Base-by-base conservation (phyloP, 2,888 invertebrate species). In the Sericinus montela region DNA sequence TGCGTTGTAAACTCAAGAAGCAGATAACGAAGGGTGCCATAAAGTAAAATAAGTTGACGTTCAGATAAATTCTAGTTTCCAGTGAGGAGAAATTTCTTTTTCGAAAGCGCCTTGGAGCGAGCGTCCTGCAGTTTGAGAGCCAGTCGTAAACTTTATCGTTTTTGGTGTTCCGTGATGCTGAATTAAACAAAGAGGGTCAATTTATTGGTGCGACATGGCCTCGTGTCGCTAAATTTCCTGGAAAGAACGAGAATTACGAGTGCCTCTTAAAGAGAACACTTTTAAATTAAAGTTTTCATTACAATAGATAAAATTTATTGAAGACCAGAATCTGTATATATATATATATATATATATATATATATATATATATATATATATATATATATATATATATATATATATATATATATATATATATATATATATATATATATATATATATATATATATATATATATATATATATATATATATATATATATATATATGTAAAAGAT, bases 91-190 rank as follows among this genome's bases (percentile, higher is more conserved):
- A 76, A 76, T 76, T 74, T 78, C 69, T 73, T 72, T 79, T 80
- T 79, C 69, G 76, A 81, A 80, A 82, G 81, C 69, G 71, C 64
- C 63, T 63, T 65, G 75, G 72, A 70, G 72, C 74, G 74, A 67
- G 71, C 76, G 76, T 77, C 78, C 76, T 78, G 78, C 73, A 72
- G 72, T 80, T 76, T 74, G 73, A 72, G 70, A 69, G 71, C 67
- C 71, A 65, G 71, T 80, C 83, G 78, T 81, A 81, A 82, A 82
- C 60, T 80, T 82, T 81, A 83, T 78, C 73, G 77, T 69, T 75
- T 76, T 77, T 71, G 75, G 73, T 71, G 80, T 72, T 75, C 72
- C 72, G 69, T 66, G 68, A 69, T 65, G 72, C 54, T 49, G 52
- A 60, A 59, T 59, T 60, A 60, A 62, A 59, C 52, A 54, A 54